A percentile compares a stretch with the other conserved stretches of the same genome.
Evolutionary conservation across 2,113 vertebrate genomes (phyloP).

Genomic region (Ophthalmolycus amberensis): DNA sequence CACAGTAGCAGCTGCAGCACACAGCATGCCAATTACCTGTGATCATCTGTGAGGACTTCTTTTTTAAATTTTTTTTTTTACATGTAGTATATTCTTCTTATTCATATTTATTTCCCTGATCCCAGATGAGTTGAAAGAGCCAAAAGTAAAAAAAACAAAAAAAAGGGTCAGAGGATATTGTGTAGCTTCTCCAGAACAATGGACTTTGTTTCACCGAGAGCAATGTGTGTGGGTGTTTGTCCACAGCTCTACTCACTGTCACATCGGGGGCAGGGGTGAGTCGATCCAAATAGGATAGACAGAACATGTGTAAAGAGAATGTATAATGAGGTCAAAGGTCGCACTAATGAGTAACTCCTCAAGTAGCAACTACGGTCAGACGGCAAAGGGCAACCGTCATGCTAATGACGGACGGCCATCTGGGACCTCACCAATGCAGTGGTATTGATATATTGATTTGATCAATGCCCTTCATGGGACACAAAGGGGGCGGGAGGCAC

Average conservation of each 20-base stretch:
- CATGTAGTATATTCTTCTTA: neutral
- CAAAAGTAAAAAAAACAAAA: neutral
- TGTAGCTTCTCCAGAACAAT: neutral
- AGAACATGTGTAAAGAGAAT: conserved; percentile 17
- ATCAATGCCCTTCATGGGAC: conserved; percentile 12
- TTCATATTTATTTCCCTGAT: conserved; percentile 14
- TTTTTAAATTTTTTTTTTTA: too few relatives aligned
- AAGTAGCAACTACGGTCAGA: conserved; percentile 25
- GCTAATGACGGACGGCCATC: conserved; percentile 21
- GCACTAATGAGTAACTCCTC: conserved; percentile 32
- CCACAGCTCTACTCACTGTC: neutral
- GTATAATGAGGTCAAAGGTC: conserved; percentile 60
- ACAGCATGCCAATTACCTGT: conserved; percentile 11
- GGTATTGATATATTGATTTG: conserved; percentile 31
- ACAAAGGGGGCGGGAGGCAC: neutral
- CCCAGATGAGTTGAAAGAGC: neutral
- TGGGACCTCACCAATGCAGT: neutral
- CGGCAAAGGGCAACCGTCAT: conserved; percentile 28
- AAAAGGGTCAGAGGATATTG: neutral
- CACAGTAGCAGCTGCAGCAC: conserved; percentile 43
- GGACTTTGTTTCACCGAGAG: neutral
- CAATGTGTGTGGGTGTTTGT: neutral
- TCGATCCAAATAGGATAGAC: neutral
- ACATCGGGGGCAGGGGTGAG: neutral
- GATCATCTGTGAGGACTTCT: conserved; percentile 28